These are phyloP conservation scores for Neogale vison DNA, from an alignment of 2,113 vertebrate species.

Conservation along the genomic window DNA sequence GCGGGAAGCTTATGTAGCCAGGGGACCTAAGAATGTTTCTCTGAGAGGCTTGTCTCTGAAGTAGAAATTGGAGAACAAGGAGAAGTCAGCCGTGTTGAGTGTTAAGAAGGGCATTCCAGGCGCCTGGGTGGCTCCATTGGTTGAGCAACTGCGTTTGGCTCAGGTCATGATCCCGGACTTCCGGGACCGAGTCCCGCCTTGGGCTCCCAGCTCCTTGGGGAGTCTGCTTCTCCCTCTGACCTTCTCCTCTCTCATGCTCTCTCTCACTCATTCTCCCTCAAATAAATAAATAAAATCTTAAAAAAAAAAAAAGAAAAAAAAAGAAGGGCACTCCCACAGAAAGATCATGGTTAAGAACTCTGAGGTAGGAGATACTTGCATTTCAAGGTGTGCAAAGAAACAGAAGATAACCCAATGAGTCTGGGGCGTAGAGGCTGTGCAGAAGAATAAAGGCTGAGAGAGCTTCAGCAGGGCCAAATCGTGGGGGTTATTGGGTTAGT, in stretches of 20 bases:
- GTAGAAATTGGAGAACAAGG: background rate
- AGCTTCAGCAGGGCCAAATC: background rate
- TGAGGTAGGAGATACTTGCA: background rate
- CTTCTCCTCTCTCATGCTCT: too few relatives aligned
- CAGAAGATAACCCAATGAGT: background rate
- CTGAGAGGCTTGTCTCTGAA: background rate
- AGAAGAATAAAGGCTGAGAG: background rate
- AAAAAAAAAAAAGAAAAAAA: too few relatives aligned
- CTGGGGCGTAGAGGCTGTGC: background rate
- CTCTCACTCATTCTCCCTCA: too few relatives aligned
- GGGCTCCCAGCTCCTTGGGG: too few relatives aligned
- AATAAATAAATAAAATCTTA: too few relatives aligned
- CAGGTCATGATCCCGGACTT: too few relatives aligned
- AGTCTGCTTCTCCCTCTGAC: too few relatives aligned
- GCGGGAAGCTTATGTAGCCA: background rate
- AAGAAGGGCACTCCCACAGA: background rate
- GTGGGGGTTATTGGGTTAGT: too few relatives aligned
- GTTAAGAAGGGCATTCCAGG: background rate
- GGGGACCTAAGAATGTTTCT: background rate
- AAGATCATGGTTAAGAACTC: background rate
- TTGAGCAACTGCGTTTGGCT: too few relatives aligned
- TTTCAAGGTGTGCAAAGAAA: background rate
- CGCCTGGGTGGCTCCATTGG: too few relatives aligned
- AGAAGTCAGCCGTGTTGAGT: background rate
- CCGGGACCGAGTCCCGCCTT: too few relatives aligned